Percentiles rank a stretch among this genome's conserved stretches.
phyloP scores from a whole-genome alignment of 2,113 vertebrate species.

The Vicugna pacos region DNA sequence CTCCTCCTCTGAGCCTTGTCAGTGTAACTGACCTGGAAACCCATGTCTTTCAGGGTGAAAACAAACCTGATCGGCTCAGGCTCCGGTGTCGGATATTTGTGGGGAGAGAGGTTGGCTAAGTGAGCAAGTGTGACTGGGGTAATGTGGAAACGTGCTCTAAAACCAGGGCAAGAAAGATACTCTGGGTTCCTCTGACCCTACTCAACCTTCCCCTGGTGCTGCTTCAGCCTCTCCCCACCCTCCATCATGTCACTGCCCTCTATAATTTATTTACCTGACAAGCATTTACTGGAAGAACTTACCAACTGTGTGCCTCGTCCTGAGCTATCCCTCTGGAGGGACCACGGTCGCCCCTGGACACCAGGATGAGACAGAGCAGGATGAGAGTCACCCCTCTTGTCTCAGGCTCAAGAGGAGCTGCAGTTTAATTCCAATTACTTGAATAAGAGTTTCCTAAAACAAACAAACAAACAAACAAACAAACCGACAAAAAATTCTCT shows the following conservation, averaged over 20 bases:
- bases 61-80: background rate
- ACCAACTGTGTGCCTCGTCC: background rate
- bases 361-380: background rate
- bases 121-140: background rate
- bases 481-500: background rate
- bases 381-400: background rate
- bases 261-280: background rate
- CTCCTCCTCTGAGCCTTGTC: background rate
- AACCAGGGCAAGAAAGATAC: background rate
- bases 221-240: background rate
- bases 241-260: background rate
- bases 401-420: background rate
- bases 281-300: background rate
- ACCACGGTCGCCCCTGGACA: background rate
- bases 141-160: background rate
- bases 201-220: background rate
- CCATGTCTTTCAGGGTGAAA: background rate
- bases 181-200: background rate
- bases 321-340: background rate
- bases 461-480: background rate
- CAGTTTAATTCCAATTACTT: background rate
- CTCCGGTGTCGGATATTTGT: background rate
- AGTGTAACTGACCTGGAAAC: background rate
- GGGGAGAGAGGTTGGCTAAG: background rate
- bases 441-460: background rate